Base-by-base conservation (phyloP, 2,797 vertebrate genomes). In the Allobates femoralis region DNA sequence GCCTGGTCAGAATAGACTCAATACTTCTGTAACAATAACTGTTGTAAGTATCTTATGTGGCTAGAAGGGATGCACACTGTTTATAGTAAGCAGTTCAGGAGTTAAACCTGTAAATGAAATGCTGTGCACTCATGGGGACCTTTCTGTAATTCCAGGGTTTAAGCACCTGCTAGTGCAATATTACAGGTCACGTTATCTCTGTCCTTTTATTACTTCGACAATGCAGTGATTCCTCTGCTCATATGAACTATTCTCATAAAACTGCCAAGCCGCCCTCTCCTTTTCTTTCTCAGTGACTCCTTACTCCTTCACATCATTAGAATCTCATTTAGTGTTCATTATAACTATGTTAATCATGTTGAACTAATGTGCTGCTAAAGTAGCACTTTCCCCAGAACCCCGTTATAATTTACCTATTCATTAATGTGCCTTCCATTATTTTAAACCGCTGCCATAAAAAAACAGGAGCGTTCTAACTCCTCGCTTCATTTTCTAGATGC, bases 261-360 rank as follows among this genome's bases (percentile, higher is more conserved):
- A 55, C 81, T 83, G 64, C 74, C 51, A 83, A 21, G 51, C 58
- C 74, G 41, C 86, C 53, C 86, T 87, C 64, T 87, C 79, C 67
- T 76, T 83, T 80, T 78, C 85, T 77, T 81, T 81, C 56, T 56
- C 87, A 76, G 37, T 60, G 83, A 88, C 69, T 81, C 77, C 75
- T 67, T 80, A 73, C 84, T 83, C 81, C 84, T 86, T 86, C 81
- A 85, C 85, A 87, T 81, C 77, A 81, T 86, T 89, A 86, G 60
- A 84, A 86, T 84, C 81, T 80, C 77, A 87, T 84, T 80, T 76
- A 84, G 46, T 80, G 82, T 87, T 89, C 85, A 81, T 87, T 89
- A 84, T 87, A 80, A 76, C 81, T 62, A 62, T 84, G 85, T 86
- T 87, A 85, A 83, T 86, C 77, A 86, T 78, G 79, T 64, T 85